phyloP scores from a whole-genome alignment of 1,140 invertebrate species.

The Yoshiicerus persimilis region DNA sequence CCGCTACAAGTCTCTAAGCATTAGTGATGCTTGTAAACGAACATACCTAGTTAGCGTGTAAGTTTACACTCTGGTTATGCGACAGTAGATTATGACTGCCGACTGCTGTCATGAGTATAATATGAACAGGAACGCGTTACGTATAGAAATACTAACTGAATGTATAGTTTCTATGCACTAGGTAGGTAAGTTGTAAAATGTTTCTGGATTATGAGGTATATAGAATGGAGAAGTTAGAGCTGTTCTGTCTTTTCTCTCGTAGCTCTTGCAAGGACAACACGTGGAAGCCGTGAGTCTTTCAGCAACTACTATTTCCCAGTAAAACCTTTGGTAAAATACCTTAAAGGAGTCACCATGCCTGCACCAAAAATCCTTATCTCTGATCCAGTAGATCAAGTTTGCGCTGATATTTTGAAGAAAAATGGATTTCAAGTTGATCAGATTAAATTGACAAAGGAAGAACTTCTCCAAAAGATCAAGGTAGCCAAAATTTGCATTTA shows the following conservation, averaged over 20 bases:
- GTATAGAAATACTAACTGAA: too few species aligned
- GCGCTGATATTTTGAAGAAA: slow-evolving; percentile 73
- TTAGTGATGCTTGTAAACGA: too few species aligned
- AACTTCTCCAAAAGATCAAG: slow-evolving; percentile 80
- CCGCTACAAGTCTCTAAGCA: too few species aligned
- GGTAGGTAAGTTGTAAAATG: neutral
- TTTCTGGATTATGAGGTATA: neutral
- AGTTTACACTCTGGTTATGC: too few species aligned
- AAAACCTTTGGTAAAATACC: neutral
- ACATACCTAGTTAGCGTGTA: too few species aligned
- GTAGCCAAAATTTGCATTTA: slow-evolving; percentile 60
- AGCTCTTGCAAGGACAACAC: slow-evolving; percentile 11
- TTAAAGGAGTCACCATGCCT: slow-evolving; percentile 6
- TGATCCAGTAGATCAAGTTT: slow-evolving; percentile 85
- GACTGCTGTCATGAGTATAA: too few species aligned
- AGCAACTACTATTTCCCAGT: neutral
- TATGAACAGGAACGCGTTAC: too few species aligned
- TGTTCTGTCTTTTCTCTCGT: neutral
- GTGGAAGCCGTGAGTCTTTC: neutral
- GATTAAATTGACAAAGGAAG: slow-evolving; percentile 77
- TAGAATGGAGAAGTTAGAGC: neutral
- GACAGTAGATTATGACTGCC: too few species aligned
- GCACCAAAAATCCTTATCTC: slow-evolving; percentile 70
- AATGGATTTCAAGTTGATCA: slow-evolving; percentile 78
- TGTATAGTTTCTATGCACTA: too few species aligned